Evolutionary conservation across 2,113 vertebrate species (phyloP).

Genomic region (Nibea coibor): DNA sequence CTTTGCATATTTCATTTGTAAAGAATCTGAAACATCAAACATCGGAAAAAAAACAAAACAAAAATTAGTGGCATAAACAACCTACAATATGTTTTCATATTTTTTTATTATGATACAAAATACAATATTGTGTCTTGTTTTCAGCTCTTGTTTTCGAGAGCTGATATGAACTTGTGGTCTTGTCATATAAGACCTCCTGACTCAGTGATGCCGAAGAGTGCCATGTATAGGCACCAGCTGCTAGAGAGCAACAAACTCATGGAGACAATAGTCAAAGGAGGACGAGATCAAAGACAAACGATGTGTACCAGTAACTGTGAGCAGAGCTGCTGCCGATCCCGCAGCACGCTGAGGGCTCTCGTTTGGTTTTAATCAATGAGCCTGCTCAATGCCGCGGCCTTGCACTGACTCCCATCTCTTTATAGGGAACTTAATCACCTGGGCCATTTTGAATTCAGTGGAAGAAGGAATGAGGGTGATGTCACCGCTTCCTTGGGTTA

Average conservation of each 20-base stretch:
- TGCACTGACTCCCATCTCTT: constrained; percentile 70
- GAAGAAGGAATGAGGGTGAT: constrained; percentile 73
- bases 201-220: neutral
- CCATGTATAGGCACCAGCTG: constrained; percentile 43
- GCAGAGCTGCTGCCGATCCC: constrained; percentile 31
- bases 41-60: neutral
- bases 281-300: constrained; percentile 63
- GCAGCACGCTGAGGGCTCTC: constrained; percentile 51
- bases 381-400: constrained; percentile 74
- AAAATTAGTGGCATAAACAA: too few relatives aligned
- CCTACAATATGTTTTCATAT: neutral
- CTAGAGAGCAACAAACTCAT: constrained; percentile 25
- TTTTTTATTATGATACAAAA: neutral
- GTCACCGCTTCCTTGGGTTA: constrained; percentile 76
- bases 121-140: neutral
- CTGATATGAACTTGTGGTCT: constrained; percentile 7
- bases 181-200: constrained; percentile 22
- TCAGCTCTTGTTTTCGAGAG: neutral
- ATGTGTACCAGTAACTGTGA: constrained; percentile 52
- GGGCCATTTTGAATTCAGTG: constrained; percentile 72
- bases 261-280: constrained; percentile 60
- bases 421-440: constrained; percentile 80
- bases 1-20: neutral
- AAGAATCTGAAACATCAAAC: neutral
- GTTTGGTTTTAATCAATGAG: constrained; percentile 80